Evolutionary conservation across 2,797 vertebrate genomes (phyloP).

Genomic region (Mus minutoides): DNA sequence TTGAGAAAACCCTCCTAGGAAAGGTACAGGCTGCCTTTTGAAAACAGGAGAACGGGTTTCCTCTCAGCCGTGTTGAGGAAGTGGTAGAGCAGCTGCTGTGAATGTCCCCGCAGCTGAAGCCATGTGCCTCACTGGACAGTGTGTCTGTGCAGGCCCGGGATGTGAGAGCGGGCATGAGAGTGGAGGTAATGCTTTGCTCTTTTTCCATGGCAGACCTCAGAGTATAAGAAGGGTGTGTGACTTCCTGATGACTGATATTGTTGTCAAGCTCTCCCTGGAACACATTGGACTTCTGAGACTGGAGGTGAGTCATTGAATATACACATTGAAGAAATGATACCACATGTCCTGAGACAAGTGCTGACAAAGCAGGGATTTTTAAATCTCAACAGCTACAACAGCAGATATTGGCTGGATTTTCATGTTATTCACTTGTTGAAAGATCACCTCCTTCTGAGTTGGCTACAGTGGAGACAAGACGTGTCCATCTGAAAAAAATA

Average conservation of each 20-base stretch:
- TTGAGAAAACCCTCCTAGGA: too few species aligned
- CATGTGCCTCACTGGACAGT: background rate
- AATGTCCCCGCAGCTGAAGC: too few species aligned
- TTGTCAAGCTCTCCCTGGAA: conserved; percentile 96
- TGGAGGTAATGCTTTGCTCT: background rate
- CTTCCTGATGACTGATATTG: conserved; percentile 97
- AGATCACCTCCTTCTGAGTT: too few species aligned
- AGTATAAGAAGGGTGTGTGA: conserved; percentile 98
- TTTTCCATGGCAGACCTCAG: conserved; percentile 91
- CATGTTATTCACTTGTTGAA: too few species aligned
- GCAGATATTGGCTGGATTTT: background rate
- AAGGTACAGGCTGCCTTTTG: too few species aligned
- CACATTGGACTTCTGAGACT: conserved; percentile 94
- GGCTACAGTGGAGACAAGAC: too few species aligned
- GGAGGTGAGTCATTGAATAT: conserved; percentile 89
- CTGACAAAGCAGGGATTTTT: background rate
- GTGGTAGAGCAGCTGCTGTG: too few species aligned
- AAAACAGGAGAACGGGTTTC: too few species aligned
- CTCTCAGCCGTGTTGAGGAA: too few species aligned
- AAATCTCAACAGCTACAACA: background rate
- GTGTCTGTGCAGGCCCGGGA: fast-evolving
- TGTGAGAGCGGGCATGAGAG: background rate
- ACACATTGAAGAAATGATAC: background rate
- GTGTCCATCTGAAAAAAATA: too few species aligned
- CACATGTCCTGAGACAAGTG: background rate